Base-by-base conservation (phyloP, 2,113 vertebrate species). In the Laterallus jamaicensis region DNA sequence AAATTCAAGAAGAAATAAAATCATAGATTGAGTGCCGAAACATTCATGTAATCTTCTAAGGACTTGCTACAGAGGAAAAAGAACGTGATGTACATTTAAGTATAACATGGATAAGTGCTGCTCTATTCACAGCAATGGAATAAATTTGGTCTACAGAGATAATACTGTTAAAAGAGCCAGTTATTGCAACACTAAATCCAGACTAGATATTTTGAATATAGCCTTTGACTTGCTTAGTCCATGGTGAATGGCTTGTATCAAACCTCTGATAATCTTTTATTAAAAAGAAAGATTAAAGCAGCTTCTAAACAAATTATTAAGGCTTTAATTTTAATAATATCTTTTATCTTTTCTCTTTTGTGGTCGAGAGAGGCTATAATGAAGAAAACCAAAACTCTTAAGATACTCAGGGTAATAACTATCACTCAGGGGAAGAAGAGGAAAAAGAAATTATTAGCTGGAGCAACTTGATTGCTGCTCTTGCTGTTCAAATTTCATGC, bases 161-260 rank as follows among this genome's bases (percentile, higher is more conserved):
- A 93, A 85, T 31, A 52, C 32, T 35, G 18, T 28, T 77, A 54
- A 69, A 1, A 77, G 32, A 93, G 17, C 11, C 59, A 74, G 52
- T 86, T 83, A 86, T 24, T 94, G 68, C 28, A 92, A 86, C 42
- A 78, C 37, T 90, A 86, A 90, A 94, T 62, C 32, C 85, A 90
- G 75, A 24, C 16, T 70, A 42, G 25, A 37, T 80, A 63, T 63
- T 88, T 70, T 86, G 28, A 90, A 60, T 68, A 42, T 5, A 78
- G 56, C 39, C 39, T 91, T 78, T 83, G 40, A 78, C 52, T 92
- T 86, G 15, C 28, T 74, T 68, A 83, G 56, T 63, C 56, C 37
- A 35, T 22, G 12, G 20, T 79, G 35, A 91, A 69, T 40, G 25
- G 66, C 24, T 83, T 89, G 64, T 15, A 93, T 79, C 54, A 89